phyloP scores from a whole-genome alignment of 2,113 vertebrate genomes.

The Podocnemis expansa region DNA sequence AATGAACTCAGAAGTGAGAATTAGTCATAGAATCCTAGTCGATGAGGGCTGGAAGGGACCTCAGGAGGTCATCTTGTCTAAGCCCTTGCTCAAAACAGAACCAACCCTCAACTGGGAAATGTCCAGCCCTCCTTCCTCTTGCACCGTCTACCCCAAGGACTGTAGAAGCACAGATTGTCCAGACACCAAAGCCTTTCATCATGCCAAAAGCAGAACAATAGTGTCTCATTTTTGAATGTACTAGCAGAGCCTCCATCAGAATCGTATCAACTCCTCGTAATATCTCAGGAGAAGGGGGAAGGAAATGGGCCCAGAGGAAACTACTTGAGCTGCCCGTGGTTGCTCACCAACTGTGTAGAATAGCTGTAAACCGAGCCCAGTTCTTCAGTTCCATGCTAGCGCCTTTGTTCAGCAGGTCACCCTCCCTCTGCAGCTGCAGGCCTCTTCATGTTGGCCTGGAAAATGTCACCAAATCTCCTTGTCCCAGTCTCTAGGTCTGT shows the following conservation, averaged over 20 bases:
- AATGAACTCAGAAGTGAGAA: neutral
- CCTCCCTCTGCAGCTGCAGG: neutral
- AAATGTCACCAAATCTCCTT: neutral
- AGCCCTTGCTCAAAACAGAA: too few relatives aligned
- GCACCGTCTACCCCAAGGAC: neutral
- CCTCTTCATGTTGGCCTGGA: neutral
- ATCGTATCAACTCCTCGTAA: too few relatives aligned
- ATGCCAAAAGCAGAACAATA: neutral
- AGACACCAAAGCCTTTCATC: neutral
- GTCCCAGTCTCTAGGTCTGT: neutral
- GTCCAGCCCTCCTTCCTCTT: neutral
- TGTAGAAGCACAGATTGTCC: neutral
- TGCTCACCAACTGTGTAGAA: neutral
- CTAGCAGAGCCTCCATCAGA: fast-evolving
- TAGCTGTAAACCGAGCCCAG: neutral
- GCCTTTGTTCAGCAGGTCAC: neutral
- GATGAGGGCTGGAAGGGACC: too few relatives aligned
- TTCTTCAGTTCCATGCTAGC: too few relatives aligned
- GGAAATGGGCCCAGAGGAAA: neutral
- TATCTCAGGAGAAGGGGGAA: fast-evolving
- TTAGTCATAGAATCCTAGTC: too few relatives aligned
- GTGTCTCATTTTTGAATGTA: neutral
- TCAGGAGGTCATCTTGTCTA: too few relatives aligned
- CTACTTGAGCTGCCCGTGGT: neutral
- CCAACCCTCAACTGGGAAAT: neutral